Conservation (phyloP, 2,113 vertebrate species). For the Gnathochromis pfefferi region DNA sequence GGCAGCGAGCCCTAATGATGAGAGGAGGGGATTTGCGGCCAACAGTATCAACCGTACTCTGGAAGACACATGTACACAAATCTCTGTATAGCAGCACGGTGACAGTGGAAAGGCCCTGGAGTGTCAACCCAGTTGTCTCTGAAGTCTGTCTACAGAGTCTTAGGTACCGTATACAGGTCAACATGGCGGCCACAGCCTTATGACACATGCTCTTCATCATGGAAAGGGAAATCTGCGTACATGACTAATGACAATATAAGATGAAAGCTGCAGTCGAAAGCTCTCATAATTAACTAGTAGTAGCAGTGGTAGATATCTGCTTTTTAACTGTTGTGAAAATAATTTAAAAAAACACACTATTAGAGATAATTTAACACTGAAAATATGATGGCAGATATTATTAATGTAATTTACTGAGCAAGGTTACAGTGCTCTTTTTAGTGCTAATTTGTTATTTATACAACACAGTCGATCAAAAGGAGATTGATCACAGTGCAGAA, state of each 20-base stretch:
- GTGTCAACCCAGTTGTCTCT: conserved; percentile 54
- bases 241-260: background rate
- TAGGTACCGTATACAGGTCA: conserved; percentile 44
- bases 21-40: conserved; percentile 25
- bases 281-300: background rate
- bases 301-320: background rate
- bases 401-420: background rate
- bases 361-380: background rate
- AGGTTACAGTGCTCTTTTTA: background rate
- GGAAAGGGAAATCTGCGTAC: background rate
- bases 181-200: conserved; percentile 12
- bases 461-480: background rate
- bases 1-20: conserved; percentile 46
- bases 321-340: background rate
- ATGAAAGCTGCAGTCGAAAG: background rate
- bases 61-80: conserved; percentile 3
- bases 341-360: accelerated
- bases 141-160: conserved; percentile 25
- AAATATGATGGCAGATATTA: background rate
- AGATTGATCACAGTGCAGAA: background rate
- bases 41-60: background rate
- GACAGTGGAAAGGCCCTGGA: conserved; percentile 29
- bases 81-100: background rate
- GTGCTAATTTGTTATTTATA: background rate
- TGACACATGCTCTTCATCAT: background rate